A percentile compares a stretch with the other conserved stretches of the same genome.
These are phyloP conservation scores for Mormyrus proboscirostris DNA, from an alignment of 2,797 vertebrate species.

Conservation along the genomic window DNA sequence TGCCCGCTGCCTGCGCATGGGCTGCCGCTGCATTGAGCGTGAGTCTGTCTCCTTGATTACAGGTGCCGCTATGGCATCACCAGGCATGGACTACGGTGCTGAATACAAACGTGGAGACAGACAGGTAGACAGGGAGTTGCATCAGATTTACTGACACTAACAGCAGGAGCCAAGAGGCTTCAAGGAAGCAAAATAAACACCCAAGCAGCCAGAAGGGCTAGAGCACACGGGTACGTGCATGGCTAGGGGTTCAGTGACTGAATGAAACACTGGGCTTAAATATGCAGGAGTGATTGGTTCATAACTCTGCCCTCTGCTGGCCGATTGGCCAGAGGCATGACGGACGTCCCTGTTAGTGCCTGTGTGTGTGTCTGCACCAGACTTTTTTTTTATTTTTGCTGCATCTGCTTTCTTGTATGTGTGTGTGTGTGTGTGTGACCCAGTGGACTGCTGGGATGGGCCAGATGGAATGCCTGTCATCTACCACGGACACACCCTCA, in stretches of 20 bases:
- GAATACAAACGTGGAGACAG: not conserved
- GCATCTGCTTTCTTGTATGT: not conserved
- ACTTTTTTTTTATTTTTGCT: not conserved
- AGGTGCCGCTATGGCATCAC: not conserved
- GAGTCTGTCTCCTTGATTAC: constrained; percentile 46
- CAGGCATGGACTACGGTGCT: not conserved
- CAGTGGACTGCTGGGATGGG: constrained; percentile 99
- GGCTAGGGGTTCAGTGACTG: no score
- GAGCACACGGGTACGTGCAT: not conserved
- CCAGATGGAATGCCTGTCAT: constrained; percentile 96
- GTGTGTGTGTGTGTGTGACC: constrained; percentile 21
- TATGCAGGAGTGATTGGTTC: no score
- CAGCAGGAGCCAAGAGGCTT: not conserved
- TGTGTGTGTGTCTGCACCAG: not conserved
- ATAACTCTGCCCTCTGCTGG: not conserved
- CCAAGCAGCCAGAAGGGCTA: not conserved
- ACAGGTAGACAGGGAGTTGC: not conserved
- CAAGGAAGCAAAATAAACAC: not conserved
- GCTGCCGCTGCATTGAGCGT: constrained; percentile 96
- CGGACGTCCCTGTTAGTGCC: not conserved
- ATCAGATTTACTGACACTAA: not conserved
- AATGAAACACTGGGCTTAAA: no score
- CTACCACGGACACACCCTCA: constrained; percentile 97
- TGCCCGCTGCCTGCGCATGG: constrained; percentile 92
- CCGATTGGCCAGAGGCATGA: not conserved